A percentile compares a stretch with the other conserved stretches of the same genome.
Evolutionary conservation across 53 echinoderm and acorn worm genomes (phyloP).

Genomic region (Holothuria scabra): DNA sequence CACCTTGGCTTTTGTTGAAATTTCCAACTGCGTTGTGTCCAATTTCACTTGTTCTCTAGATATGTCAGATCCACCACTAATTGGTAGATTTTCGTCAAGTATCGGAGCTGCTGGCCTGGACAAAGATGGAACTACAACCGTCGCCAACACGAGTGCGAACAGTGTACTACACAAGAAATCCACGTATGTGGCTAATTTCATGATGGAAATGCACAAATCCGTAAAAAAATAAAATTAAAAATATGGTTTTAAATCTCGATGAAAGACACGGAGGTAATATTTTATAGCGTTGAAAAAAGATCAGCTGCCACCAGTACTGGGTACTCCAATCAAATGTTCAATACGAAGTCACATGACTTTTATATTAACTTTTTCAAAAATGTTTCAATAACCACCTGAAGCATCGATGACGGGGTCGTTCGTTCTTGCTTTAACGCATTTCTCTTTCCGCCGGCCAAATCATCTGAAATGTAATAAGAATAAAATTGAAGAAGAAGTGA

Average conservation of each 20-base stretch:
- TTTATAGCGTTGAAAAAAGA: not conserved
- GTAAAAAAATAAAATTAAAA: conserved; percentile 20
- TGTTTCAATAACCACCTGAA: too few relatives aligned
- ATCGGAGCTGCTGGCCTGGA: not conserved
- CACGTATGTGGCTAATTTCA: too few relatives aligned
- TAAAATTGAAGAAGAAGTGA: too few relatives aligned
- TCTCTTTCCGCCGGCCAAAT: too few relatives aligned
- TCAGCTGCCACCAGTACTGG: conserved; percentile 37
- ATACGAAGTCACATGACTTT: conserved; percentile 24
- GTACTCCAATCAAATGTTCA: conserved; percentile 27
- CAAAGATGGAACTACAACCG: too few relatives aligned
- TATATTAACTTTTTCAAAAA: too few relatives aligned
- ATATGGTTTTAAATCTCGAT: conserved; percentile 1
- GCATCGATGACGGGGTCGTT: too few relatives aligned
- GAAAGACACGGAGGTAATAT: conserved; percentile 9
- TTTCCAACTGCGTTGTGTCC: not conserved
- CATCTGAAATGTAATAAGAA: too few relatives aligned
- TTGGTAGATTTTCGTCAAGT: not conserved
- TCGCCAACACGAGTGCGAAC: too few relatives aligned
- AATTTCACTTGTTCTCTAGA: too few relatives aligned
- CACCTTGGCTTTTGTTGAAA: conserved; percentile 33
- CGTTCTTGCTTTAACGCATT: too few relatives aligned
- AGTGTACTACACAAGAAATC: too few relatives aligned
- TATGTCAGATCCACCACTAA: not conserved
- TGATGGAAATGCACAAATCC: conserved; percentile 31